Conservation (phyloP, 2,797 vertebrate species). For the Artibeus lituratus region DNA sequence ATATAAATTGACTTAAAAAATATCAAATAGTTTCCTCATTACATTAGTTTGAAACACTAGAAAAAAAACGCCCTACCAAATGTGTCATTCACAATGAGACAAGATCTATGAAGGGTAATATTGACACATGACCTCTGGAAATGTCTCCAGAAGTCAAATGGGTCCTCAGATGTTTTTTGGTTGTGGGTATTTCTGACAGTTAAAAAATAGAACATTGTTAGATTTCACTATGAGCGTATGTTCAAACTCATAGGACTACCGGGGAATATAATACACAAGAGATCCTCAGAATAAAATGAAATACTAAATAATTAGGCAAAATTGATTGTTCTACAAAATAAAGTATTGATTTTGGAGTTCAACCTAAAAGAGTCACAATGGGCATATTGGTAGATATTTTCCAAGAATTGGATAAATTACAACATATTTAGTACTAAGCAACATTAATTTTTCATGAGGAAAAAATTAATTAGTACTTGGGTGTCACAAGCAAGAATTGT, state of each 20-base stretch:
- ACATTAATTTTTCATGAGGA: neutral
- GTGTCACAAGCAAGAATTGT: neutral
- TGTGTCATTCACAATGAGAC: constrained; percentile 38
- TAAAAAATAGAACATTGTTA: neutral
- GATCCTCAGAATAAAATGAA: neutral
- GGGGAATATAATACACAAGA: neutral
- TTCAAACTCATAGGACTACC: neutral
- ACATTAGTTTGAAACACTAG: neutral
- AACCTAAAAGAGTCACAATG: neutral
- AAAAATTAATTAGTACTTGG: neutral
- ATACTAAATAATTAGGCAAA: neutral
- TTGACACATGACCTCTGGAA: constrained; percentile 33
- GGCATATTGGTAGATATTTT: neutral
- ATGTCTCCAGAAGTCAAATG: neutral
- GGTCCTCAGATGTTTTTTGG: neutral
- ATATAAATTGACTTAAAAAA: neutral
- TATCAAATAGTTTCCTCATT: neutral
- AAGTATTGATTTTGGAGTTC: neutral
- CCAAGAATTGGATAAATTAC: neutral
- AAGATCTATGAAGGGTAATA: constrained; percentile 48
- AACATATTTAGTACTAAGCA: neutral
- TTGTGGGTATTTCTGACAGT: neutral
- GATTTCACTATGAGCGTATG: neutral
- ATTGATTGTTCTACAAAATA: neutral
- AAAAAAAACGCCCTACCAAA: constrained; percentile 23